These are phyloP conservation scores for Sycophila texana DNA, from an alignment of 2,888 invertebrate genomes.

Conservation along the genomic window DNA sequence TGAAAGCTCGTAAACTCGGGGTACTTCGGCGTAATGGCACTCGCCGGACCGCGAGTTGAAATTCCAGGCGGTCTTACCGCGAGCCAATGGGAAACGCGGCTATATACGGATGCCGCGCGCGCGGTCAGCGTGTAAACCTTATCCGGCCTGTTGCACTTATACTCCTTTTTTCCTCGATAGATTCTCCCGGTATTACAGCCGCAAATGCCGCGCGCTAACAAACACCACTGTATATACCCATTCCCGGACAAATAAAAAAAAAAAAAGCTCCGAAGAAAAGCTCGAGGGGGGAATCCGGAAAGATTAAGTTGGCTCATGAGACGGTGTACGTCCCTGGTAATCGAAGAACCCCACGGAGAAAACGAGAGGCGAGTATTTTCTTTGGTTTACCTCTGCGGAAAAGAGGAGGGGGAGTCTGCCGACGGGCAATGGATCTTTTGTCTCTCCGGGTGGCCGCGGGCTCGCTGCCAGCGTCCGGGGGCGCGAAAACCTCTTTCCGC, in stretches of 20 bases:
- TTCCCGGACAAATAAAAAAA: too few species aligned
- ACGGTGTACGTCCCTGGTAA: not conserved
- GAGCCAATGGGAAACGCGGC: too few species aligned
- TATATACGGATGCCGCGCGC: too few species aligned
- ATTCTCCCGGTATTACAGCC: too few species aligned
- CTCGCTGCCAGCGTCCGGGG: conserved; percentile 64
- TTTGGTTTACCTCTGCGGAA: conserved; percentile 9
- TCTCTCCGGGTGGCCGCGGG: conserved; percentile 61
- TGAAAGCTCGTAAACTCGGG: not conserved
- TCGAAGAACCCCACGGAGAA: not conserved
- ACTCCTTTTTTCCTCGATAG: too few species aligned
- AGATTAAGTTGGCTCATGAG: not conserved
- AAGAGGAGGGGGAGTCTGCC: conserved; percentile 7
- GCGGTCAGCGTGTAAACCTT: too few species aligned
- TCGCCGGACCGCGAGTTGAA: not conserved
- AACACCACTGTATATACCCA: too few species aligned
- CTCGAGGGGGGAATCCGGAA: too few species aligned
- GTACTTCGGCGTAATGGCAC: not conserved
- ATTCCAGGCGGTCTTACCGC: too few species aligned
- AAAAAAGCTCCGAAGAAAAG: too few species aligned
- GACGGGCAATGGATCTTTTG: conserved; percentile 55
- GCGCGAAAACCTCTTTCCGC: conserved; percentile 65
- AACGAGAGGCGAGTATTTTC: not conserved
- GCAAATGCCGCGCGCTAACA: too few species aligned
- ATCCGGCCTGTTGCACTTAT: too few species aligned